A percentile compares a stretch with the other conserved stretches of the same genome.
These are phyloP conservation scores for Centropyge bicolor DNA, from an alignment of 2,797 vertebrate species.

Conservation along the genomic window DNA sequence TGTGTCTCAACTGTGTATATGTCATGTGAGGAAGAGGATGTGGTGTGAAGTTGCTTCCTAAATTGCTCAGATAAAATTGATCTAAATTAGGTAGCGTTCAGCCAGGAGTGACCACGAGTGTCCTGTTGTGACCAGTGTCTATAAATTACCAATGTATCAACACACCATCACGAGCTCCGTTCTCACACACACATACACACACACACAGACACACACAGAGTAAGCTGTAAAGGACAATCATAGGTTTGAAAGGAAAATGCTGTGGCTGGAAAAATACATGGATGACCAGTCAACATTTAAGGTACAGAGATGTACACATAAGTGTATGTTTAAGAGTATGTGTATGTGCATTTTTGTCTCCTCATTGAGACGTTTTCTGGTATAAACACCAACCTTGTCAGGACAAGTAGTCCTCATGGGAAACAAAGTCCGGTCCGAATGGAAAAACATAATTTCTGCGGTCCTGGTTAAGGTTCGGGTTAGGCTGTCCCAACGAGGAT, in stretches of 20 bases:
- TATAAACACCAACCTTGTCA: too few species aligned
- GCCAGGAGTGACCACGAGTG: conserved; percentile 64
- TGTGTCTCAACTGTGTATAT: not conserved
- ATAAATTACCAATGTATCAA: conserved; percentile 53
- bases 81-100: conserved; percentile 59
- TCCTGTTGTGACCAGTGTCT: conserved; percentile 51
- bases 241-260: conserved; percentile 39
- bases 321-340: not conserved
- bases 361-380: too few species aligned
- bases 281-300: conserved; percentile 33
- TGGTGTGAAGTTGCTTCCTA: conserved; percentile 43
- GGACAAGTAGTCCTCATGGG: too few species aligned
- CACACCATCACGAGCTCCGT: not conserved
- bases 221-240: conserved; percentile 37
- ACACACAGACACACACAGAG: conserved; percentile 22
- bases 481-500: too few species aligned
- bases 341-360: not conserved
- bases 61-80: conserved; percentile 57
- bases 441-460: too few species aligned
- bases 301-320: not conserved
- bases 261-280: conserved; percentile 45
- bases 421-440: too few species aligned
- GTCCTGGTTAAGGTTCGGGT: too few species aligned
- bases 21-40: conserved; percentile 39
- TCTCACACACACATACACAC: not conserved